Conservation (phyloP, 2,888 invertebrate genomes). For the Heterodera filipjevi region DNA sequence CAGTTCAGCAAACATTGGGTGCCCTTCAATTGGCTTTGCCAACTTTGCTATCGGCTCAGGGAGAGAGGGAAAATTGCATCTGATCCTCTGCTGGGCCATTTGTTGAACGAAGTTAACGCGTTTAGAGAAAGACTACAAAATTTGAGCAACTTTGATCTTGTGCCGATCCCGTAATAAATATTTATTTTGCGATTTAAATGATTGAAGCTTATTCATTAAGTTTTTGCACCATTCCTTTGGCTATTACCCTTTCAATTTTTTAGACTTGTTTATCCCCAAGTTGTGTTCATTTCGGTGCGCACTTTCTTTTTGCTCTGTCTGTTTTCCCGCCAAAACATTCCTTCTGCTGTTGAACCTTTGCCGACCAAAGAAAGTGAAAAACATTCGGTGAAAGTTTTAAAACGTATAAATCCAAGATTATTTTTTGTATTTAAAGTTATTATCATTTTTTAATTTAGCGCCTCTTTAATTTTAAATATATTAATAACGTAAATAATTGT, state of each 20-base stretch:
- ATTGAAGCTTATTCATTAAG: too few species aligned
- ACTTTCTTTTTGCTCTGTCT: slow-evolving; percentile 56
- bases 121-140: slow-evolving; percentile 38
- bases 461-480: too few species aligned
- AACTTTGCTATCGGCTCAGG: slow-evolving; percentile 42
- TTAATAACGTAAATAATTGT: too few species aligned
- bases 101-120: slow-evolving; percentile 37
- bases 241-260: background rate
- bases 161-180: slow-evolving; percentile 24
- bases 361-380: background rate
- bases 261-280: slow-evolving; percentile 54
- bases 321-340: slow-evolving; percentile 47
- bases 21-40: slow-evolving; percentile 55
- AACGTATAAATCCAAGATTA: too few species aligned
- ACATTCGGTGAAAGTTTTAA: background rate
- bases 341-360: background rate
- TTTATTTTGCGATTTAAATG: background rate
- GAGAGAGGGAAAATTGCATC: slow-evolving; percentile 33
- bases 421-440: too few species aligned
- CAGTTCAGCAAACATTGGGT: slow-evolving; percentile 58
- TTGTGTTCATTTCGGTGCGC: slow-evolving; percentile 56
- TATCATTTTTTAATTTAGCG: too few species aligned
- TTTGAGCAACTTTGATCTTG: slow-evolving; percentile 42
- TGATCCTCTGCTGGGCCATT: slow-evolving; percentile 30
- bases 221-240: background rate